Percentiles rank a stretch among this genome's conserved stretches.
phyloP scores from a whole-genome alignment of 2,113 vertebrate species.

The Tyto alba region DNA sequence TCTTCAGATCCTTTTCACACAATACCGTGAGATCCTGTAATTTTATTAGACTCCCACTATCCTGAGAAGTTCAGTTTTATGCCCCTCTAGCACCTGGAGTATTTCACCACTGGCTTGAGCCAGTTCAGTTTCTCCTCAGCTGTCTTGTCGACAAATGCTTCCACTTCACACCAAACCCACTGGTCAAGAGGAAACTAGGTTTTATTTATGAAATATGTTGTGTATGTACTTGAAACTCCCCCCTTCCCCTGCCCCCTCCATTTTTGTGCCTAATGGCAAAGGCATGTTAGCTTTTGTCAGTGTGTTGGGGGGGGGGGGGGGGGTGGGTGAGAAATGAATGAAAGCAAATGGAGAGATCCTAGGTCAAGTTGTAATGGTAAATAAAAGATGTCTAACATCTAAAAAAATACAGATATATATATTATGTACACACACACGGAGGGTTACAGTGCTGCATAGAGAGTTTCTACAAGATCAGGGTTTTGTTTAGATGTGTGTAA shows the following conservation, averaged over 20 bases:
- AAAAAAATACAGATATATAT: not conserved
- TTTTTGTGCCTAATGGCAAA: not conserved
- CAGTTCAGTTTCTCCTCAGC: not conserved
- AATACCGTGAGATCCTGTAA: not conserved
- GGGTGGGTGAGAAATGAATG: not conserved
- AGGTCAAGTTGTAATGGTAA: not conserved
- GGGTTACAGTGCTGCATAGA: not conserved
- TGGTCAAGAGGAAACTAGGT: not conserved
- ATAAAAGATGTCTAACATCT: not conserved
- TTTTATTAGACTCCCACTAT: not conserved
- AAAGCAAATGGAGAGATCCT: not conserved
- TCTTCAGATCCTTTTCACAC: not conserved
- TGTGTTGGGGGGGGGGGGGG: not conserved
- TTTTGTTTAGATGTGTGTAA: not conserved
- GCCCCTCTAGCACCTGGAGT: not conserved
- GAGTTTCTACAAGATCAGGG: not conserved
- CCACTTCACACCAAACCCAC: not conserved
- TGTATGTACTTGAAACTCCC: not conserved
- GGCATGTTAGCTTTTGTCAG: not conserved
- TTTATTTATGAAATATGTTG: not conserved
- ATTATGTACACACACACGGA: not conserved
- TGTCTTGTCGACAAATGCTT: not conserved
- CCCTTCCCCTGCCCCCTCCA: fast-evolving
- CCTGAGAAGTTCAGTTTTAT: not conserved
- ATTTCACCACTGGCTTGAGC: not conserved